Percentiles rank a stretch among this genome's conserved stretches.
Conservation (phyloP, 2,888 invertebrate genomes). For the Xestia sexstrigata region DNA sequence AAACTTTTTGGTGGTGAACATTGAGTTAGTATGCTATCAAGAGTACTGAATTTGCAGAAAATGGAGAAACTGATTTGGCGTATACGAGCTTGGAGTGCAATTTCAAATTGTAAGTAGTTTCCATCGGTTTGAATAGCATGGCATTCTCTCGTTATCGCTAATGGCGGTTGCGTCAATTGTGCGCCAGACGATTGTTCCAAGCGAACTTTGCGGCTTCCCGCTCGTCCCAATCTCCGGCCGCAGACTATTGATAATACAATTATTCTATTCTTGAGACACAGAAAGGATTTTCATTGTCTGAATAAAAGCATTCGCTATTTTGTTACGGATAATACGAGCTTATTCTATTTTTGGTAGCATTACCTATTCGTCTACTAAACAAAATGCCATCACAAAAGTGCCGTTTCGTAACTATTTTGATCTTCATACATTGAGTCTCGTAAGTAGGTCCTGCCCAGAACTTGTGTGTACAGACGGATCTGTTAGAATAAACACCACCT, state of each 20-base stretch:
- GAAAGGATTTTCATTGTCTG: constrained; percentile 13
- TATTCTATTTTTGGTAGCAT: background rate
- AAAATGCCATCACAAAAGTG: background rate
- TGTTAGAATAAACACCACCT: too few relatives aligned
- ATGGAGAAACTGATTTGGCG: background rate
- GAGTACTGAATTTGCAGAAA: background rate
- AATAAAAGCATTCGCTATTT: background rate
- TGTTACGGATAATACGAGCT: background rate
- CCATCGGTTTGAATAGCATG: constrained; percentile 16
- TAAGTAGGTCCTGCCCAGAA: background rate
- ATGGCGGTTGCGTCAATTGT: constrained; percentile 15
- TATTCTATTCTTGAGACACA: background rate
- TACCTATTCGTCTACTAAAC: background rate
- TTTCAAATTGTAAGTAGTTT: constrained; percentile 4
- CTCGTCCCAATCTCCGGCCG: constrained; percentile 24
- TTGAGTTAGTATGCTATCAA: constrained; percentile 2
- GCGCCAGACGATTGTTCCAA: constrained; percentile 26
- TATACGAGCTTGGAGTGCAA: background rate
- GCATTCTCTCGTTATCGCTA: constrained; percentile 7
- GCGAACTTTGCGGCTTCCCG: background rate
- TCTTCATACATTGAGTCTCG: background rate
- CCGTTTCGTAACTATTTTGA: background rate
- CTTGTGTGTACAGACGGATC: too few relatives aligned
- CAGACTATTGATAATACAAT: constrained; percentile 22
- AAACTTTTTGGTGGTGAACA: constrained; percentile 16